These are phyloP conservation scores for Brachionus paranguensis DNA, from an alignment of 1,140 invertebrate genomes.

Conservation along the genomic window DNA sequence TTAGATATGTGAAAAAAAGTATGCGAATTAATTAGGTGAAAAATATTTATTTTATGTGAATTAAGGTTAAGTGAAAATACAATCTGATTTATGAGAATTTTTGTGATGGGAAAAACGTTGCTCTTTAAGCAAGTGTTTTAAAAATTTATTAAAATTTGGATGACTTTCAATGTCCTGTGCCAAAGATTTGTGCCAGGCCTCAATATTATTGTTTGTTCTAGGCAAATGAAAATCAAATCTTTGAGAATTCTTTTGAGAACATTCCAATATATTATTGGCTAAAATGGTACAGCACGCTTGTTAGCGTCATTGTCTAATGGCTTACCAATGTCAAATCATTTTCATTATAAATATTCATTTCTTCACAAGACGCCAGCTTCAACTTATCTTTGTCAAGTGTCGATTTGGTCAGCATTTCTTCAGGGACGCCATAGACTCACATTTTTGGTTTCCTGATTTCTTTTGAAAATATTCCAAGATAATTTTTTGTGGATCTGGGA, in stretches of 20 bases:
- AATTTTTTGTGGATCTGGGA: too few species aligned
- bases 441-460: too few species aligned
- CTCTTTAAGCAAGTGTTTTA: conserved; percentile 16
- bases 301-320: not conserved
- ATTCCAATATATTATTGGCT: not conserved
- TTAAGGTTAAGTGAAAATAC: not conserved
- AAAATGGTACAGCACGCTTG: not conserved
- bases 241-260: not conserved
- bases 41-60: not conserved
- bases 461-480: too few species aligned
- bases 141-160: conserved; percentile 4
- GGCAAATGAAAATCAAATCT: too few species aligned
- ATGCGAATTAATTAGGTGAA: not conserved
- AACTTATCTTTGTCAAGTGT: not conserved
- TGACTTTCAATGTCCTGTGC: conserved; percentile 19
- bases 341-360: too few species aligned
- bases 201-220: not conserved
- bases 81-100: not conserved
- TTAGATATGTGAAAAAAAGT: not conserved
- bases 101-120: not conserved
- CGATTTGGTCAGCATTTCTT: too few species aligned
- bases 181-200: not conserved
- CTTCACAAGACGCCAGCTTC: not conserved
- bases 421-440: too few species aligned
- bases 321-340: not conserved